Evolutionary conservation across 2,797 vertebrate genomes (phyloP), one percentile per base, ranked within the genome.

Genomic region (Heliangelus exortis): DNA sequence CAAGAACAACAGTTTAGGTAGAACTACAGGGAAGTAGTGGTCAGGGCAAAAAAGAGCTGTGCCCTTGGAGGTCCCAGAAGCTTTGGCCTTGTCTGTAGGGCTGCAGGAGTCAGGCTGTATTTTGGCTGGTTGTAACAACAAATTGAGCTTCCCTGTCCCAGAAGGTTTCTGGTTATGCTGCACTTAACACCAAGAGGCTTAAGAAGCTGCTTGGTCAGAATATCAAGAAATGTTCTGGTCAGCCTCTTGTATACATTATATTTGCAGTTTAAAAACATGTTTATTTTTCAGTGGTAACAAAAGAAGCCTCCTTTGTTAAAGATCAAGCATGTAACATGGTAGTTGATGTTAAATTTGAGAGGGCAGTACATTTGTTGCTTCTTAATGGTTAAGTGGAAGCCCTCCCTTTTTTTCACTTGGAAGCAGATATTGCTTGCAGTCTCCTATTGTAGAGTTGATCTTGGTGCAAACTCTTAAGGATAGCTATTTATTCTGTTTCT

Each of bases 231-330:
- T 0, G 0, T 13, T 79, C n/a, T 59, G 48, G 33, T 47, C n/a
- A n/a, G 45, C 20, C 36, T 20, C 15, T 51, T 1, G 1, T 39
- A 25, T 21, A 29, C 16, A 15, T 74, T 5, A 0, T 78, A 17
- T 65, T 58, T 78, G 54, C 88, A 31, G 13, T 62, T 94, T 86
- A 54, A 91, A 83, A 90, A 22, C 45, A 16, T 84, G 61, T 47
- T 39, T 47, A 4, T 75, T 93, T 74, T 50, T 81, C n/a, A 22
- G 33, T 33, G 53, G 29, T 84, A 21, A 22, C 19, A 8, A 78
- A 84, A n/a, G 36, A 54, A 62, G 63, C 31, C 19, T 62, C 59
- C 22, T 78, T 50, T 84, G 33, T 63, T 89, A 54, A 55, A 71
- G 48, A 55, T 77, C 33, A 73, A 67, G 28, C 23, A 28, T 41